Evolutionary conservation across 2,113 vertebrate genomes (phyloP).

Genomic region (Gobiocypris rarus): DNA sequence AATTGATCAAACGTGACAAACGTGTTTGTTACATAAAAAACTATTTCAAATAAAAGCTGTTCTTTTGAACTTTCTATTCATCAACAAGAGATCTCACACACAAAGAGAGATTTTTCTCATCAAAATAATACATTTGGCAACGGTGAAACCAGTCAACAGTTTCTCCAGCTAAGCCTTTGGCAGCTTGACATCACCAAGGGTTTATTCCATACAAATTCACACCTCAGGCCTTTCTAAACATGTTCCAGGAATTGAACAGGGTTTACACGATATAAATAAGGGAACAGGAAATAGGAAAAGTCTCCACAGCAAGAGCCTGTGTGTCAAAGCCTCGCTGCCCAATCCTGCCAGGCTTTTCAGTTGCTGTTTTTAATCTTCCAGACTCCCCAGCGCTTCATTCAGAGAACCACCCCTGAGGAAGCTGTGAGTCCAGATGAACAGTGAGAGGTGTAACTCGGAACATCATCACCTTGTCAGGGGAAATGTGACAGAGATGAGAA

Average conservation of each 20-base stretch:
- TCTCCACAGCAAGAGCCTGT: slow-evolving; percentile 39
- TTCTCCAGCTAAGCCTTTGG: slow-evolving; percentile 39
- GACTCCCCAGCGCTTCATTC: slow-evolving; percentile 60
- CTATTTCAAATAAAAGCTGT: too few relatives aligned
- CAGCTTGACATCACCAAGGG: slow-evolving; percentile 27
- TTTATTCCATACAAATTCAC: slow-evolving; percentile 38
- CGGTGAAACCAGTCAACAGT: neutral
- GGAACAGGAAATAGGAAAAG: slow-evolving; percentile 46
- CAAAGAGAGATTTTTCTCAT: slow-evolving; percentile 12
- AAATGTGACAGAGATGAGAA: slow-evolving; percentile 67
- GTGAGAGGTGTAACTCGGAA: slow-evolving; percentile 68
- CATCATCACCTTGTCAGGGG: slow-evolving; percentile 75
- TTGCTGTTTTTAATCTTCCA: slow-evolving; percentile 48
- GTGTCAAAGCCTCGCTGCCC: slow-evolving; percentile 47
- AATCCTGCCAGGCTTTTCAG: slow-evolving; percentile 52
- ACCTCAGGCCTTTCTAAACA: slow-evolving; percentile 29
- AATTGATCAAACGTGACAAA: too few relatives aligned
- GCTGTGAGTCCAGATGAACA: slow-evolving; percentile 40
- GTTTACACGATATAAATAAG: slow-evolving; percentile 50
- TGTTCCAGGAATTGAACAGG: slow-evolving; percentile 46
- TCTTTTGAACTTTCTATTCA: too few relatives aligned
- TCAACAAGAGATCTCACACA: neutral
- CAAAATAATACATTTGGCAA: slow-evolving; percentile 14
- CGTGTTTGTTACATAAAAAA: too few relatives aligned
- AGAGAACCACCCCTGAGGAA: slow-evolving; percentile 59